Base-by-base conservation (phyloP, 2,888 invertebrate species). In the Chrysotoxum bicinctum region DNA sequence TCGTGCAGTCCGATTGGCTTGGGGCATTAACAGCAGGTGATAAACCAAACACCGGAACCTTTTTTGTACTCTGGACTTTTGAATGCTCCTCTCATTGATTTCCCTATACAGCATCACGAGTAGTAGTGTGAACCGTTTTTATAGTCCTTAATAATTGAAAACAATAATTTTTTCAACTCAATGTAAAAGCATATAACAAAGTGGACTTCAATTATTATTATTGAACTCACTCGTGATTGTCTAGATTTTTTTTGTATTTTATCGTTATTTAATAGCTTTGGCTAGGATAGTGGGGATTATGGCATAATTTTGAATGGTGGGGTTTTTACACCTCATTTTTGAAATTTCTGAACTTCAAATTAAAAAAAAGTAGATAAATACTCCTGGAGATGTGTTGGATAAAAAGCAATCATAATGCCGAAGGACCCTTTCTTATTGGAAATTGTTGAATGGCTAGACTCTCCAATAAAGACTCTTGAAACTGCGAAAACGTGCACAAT, bases 21-120 rank as follows among this genome's bases (percentile, higher is more conserved):
- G 54, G 43, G 54, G 74, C 54, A 66, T 74, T 64, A 64, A 64
- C 64, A 74, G 74, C 74, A 74, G 74, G 74, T 74, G 74, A 74
- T 35, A 74, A 32, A 74, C 74, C 62, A 64, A 74, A 64, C 74
- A 74, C 74, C 43, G 74, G 74, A 64, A 37, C 16, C 21, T 66
- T 64, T 54, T 74, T 64, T 60, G 14, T 23, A 3, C 14, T 54
- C 9, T 52, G 43, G 52, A 35, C 64, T 62, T 74, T 62, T 62
- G 73, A 35, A 30, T 19, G 62, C 23, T 60, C 37, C 60, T 50
- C 30, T 37, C 35, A 45, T 60, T 30, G 21, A 26, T 69, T 40
- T 52, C 30, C 16, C 12, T 66, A 50, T 35, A 10, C 10, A 35
- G 40, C 2, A 30, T 1, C 23, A 30, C 8, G 26, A 30, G 50